Evolutionary conservation across 2,888 invertebrate genomes (phyloP).

Genomic region (Scelioninae gen. 1): DNA sequence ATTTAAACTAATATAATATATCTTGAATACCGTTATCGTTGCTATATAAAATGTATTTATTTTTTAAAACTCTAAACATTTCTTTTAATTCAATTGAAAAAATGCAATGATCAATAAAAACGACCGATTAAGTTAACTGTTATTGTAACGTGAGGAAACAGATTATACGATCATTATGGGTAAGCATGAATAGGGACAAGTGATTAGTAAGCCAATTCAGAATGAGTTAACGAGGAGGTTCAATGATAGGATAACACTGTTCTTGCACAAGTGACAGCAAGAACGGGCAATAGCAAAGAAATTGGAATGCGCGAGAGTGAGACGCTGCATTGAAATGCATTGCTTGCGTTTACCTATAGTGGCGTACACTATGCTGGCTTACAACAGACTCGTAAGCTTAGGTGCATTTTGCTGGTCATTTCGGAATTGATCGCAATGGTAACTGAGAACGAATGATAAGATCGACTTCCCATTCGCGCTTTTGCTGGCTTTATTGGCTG

Average conservation of each 20-base stretch:
- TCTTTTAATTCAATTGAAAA: too few species aligned
- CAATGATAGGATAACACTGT: slow-evolving; percentile 21
- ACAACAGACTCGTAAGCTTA: slow-evolving; percentile 21
- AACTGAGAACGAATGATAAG: slow-evolving; percentile 72
- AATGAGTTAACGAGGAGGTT: slow-evolving; percentile 39
- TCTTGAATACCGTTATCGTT: too few species aligned
- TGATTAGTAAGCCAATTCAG: slow-evolving; percentile 71
- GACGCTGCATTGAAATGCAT: slow-evolving; percentile 74
- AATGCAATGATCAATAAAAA: too few species aligned
- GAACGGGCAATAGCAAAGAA: slow-evolving; percentile 2
- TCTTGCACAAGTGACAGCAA: neutral
- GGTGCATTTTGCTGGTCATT: slow-evolving; percentile 60
- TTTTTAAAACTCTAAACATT: too few species aligned
- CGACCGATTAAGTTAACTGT: too few species aligned
- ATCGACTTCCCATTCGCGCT: slow-evolving; percentile 67
- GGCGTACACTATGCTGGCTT: slow-evolving; percentile 44
- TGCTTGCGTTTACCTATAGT: slow-evolving; percentile 26
- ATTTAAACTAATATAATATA: too few species aligned
- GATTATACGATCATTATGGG: too few species aligned
- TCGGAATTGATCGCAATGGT: slow-evolving; percentile 67
- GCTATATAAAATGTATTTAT: too few species aligned
- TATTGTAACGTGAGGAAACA: too few species aligned
- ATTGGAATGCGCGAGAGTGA: slow-evolving; percentile 34
- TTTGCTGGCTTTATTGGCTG: slow-evolving; percentile 74
- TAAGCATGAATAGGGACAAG: slow-evolving; percentile 25